Conservation (phyloP, 2,888 invertebrate genomes). For the Zonitis immaculata region DNA sequence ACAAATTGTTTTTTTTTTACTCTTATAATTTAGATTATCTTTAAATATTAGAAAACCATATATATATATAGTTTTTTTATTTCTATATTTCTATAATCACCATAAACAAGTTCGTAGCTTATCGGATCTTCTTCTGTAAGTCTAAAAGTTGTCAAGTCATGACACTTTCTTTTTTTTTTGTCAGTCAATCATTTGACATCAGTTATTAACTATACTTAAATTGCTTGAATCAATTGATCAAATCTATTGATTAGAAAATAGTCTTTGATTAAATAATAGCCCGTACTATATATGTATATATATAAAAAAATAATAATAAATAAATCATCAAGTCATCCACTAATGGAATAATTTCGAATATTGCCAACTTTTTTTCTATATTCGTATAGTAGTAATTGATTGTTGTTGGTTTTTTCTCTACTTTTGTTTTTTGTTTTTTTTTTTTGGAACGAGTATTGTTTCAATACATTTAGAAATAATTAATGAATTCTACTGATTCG, state of each 20-base stretch:
- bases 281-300: too few species aligned
- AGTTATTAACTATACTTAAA: conserved; percentile 24
- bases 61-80: too few species aligned
- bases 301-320: not conserved
- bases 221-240: not conserved
- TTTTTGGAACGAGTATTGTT: not conserved
- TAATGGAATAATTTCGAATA: not conserved
- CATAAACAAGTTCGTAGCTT: not conserved
- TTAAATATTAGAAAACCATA: too few species aligned
- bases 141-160: conserved; percentile 28
- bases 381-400: not conserved
- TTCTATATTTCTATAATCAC: too few species aligned
- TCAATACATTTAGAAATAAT: not conserved
- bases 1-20: too few species aligned
- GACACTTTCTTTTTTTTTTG: conserved; percentile 31
- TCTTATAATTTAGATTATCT: too few species aligned
- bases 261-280: not conserved
- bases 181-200: conserved; percentile 35
- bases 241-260: not conserved
- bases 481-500: not conserved
- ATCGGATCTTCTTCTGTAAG: not conserved
- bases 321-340: not conserved
- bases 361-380: not conserved
- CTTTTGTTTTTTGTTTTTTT: too few species aligned
- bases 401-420: too few species aligned